Conservation (phyloP, 2,888 invertebrate species). For the Catocala nupta region DNA sequence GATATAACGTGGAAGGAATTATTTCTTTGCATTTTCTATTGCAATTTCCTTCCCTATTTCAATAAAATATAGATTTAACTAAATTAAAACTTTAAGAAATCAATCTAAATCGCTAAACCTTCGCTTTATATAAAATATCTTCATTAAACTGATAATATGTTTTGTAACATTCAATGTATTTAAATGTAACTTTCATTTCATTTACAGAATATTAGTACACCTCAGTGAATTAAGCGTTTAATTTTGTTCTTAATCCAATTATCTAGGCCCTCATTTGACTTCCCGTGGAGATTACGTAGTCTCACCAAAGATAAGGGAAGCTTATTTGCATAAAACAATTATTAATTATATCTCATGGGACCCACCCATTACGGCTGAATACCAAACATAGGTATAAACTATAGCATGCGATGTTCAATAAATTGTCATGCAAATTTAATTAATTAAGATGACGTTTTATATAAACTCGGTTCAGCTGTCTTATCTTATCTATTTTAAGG, state of each 20-base stretch:
- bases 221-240: constrained; percentile 22
- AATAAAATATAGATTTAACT: too few relatives aligned
- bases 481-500: background rate
- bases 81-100: too few relatives aligned
- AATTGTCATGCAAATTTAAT: constrained; percentile 48
- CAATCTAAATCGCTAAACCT: too few relatives aligned
- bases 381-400: constrained; percentile 44
- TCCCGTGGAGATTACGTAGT: constrained; percentile 44
- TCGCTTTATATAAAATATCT: too few relatives aligned
- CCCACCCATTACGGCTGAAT: constrained; percentile 54
- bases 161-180: too few relatives aligned
- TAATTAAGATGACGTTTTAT: constrained; percentile 39
- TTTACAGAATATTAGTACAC: constrained; percentile 6
- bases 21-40: too few relatives aligned
- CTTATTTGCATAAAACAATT: constrained; percentile 76
- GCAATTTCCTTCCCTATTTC: too few relatives aligned
- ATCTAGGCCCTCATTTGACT: constrained; percentile 42
- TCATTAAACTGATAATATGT: too few relatives aligned
- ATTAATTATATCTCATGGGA: constrained; percentile 70
- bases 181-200: too few relatives aligned
- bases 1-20: too few relatives aligned
- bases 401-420: constrained; percentile 31
- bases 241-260: constrained; percentile 51
- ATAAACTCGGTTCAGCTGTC: background rate
- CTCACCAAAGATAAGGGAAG: constrained; percentile 54